Evolutionary conservation across 2,797 vertebrate genomes (phyloP).

Genomic region (Hydrolagus colliei): DNA sequence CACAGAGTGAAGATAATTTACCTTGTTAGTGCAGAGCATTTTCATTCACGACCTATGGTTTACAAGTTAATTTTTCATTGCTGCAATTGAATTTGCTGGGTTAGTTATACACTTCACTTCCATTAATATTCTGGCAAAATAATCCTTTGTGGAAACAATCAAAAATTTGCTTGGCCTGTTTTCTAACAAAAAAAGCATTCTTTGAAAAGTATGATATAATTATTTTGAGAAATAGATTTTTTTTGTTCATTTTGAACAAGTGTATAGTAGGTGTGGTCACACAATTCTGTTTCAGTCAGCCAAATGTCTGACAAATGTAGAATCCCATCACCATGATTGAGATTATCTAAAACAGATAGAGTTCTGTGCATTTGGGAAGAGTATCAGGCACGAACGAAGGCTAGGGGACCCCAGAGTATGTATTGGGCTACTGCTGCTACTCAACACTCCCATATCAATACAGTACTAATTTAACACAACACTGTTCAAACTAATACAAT

Average conservation of each 20-base stretch:
- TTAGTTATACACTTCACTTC: neutral
- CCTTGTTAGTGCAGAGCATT: neutral
- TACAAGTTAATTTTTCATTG: conserved; percentile 11
- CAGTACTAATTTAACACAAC: too few species aligned
- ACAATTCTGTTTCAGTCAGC: too few species aligned
- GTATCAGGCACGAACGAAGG: too few species aligned
- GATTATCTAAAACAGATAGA: too few species aligned
- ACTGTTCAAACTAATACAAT: too few species aligned
- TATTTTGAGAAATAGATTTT: conserved; percentile 16
- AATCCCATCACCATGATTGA: too few species aligned
- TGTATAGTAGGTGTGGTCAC: neutral
- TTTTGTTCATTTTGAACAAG: conserved; percentile 20
- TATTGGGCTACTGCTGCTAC: too few species aligned
- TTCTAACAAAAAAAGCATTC: neutral
- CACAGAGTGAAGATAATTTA: neutral
- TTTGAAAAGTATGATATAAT: neutral
- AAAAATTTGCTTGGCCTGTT: neutral
- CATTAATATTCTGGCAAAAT: conserved; percentile 1
- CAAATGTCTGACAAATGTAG: too few species aligned
- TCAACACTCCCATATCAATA: too few species aligned
- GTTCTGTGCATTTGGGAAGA: too few species aligned
- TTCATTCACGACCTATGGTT: too few species aligned
- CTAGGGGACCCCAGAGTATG: too few species aligned
- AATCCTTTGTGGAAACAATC: conserved; percentile 5
- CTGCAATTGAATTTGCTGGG: neutral